Conservation (phyloP, 1,140 invertebrate genomes). For the Platyscapa corneri region DNA sequence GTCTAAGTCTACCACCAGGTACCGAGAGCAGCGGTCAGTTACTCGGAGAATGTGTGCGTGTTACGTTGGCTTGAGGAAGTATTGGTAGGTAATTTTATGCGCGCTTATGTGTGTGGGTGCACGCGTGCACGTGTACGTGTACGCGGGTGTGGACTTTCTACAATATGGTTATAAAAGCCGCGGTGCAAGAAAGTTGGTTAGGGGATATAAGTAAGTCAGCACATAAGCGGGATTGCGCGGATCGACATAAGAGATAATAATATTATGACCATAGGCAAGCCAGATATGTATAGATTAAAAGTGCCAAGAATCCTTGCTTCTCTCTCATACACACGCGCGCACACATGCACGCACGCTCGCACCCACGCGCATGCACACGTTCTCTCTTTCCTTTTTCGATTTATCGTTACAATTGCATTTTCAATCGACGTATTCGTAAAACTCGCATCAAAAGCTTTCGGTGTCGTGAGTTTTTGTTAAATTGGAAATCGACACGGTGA, state of each 20-base stretch:
- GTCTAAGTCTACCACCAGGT: slow-evolving; percentile 53
- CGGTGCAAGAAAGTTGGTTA: slow-evolving; percentile 51
- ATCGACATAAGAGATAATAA: slow-evolving; percentile 57
- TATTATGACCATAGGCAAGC: slow-evolving; percentile 50
- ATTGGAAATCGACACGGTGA: neutral
- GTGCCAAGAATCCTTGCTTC: slow-evolving; percentile 34
- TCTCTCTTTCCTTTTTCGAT: neutral
- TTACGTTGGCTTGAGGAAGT: neutral
- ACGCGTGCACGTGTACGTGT: neutral
- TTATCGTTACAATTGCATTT: slow-evolving; percentile 52
- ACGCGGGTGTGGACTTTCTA: neutral
- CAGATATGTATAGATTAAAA: slow-evolving; percentile 51
- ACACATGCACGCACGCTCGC: slow-evolving; percentile 17
- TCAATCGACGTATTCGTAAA: slow-evolving; percentile 40
- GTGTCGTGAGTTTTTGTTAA: neutral
- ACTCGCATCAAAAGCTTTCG: neutral
- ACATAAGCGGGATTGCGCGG: slow-evolving; percentile 60
- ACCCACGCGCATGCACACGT: neutral
- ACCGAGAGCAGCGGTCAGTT: slow-evolving; percentile 48
- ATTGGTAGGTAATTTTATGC: neutral
- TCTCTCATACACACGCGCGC: neutral
- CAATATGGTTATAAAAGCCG: slow-evolving; percentile 24
- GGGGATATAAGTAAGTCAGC: slow-evolving; percentile 57
- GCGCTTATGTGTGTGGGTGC: neutral
- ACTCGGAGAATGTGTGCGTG: slow-evolving; percentile 35